These are phyloP conservation scores for Macrotis lagotis DNA, from an alignment of 2,113 vertebrate genomes.

Conservation along the genomic window DNA sequence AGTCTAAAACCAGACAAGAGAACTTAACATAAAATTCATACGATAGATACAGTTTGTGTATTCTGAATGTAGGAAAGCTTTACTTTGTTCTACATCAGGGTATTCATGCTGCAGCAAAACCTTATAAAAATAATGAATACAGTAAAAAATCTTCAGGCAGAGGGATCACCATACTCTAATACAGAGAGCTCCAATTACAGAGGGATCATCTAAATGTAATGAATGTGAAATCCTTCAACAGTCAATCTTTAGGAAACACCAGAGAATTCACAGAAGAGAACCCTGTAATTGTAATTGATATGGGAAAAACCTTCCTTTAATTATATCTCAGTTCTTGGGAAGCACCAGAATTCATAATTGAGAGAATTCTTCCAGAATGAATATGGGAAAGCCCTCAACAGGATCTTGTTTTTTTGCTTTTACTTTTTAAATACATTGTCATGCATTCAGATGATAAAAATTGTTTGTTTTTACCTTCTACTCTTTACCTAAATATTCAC, in stretches of 20 bases:
- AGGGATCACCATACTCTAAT: slow-evolving; percentile 71
- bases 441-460: neutral
- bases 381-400: slow-evolving; percentile 70
- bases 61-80: slow-evolving; percentile 73
- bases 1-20: slow-evolving; percentile 69
- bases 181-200: slow-evolving; percentile 76
- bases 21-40: slow-evolving; percentile 77
- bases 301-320: slow-evolving; percentile 69
- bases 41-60: slow-evolving; percentile 74
- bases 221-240: slow-evolving; percentile 76
- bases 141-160: slow-evolving; percentile 71
- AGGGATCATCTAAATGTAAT: slow-evolving; percentile 75
- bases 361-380: slow-evolving; percentile 73
- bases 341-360: slow-evolving; percentile 76
- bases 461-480: neutral
- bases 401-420: slow-evolving; percentile 22
- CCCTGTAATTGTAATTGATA: slow-evolving; percentile 70
- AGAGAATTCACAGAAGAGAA: slow-evolving; percentile 73
- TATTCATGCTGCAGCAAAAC: slow-evolving; percentile 75
- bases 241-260: slow-evolving; percentile 69
- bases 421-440: neutral
- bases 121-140: slow-evolving; percentile 72
- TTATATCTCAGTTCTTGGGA: slow-evolving; percentile 60
- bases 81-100: slow-evolving; percentile 73
- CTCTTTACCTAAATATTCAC: neutral